Conservation (phyloP, 2,888 invertebrate genomes). For the Tetanocera ferruginea region DNA sequence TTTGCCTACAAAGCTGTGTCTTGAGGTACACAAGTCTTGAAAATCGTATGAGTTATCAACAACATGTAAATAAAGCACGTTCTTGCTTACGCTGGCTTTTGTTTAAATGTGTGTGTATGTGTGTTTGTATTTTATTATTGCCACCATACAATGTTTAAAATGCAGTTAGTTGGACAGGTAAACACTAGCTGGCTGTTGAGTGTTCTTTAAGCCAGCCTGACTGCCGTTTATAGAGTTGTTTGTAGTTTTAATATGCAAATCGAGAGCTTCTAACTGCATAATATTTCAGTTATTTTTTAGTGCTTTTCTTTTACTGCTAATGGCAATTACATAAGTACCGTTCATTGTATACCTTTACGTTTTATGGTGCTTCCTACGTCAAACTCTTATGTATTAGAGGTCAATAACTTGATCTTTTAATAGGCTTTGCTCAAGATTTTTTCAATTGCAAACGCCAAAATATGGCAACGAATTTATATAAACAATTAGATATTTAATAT, state of each 20-base stretch:
- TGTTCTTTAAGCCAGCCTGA: not conserved
- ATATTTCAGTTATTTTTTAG: not conserved
- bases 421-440: too few relatives aligned
- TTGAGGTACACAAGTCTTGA: not conserved
- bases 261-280: not conserved
- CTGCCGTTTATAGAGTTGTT: not conserved
- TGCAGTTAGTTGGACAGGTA: slow-evolving; percentile 1
- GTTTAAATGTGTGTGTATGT: too few relatives aligned
- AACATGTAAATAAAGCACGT: slow-evolving; percentile 4
- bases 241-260: not conserved
- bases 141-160: not conserved
- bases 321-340: not conserved
- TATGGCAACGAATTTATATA: too few relatives aligned
- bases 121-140: too few relatives aligned
- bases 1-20: too few relatives aligned
- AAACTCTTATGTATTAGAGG: too few relatives aligned
- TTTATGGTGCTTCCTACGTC: too few relatives aligned
- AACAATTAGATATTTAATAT: too few relatives aligned
- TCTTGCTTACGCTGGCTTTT: not conserved
- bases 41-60: not conserved
- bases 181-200: not conserved
- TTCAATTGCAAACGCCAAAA: too few relatives aligned
- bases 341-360: not conserved
- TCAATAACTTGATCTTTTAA: too few relatives aligned
- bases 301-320: not conserved